phyloP scores from a whole-genome alignment of 2,113 vertebrate genomes.

The Clarias batrachus region DNA sequence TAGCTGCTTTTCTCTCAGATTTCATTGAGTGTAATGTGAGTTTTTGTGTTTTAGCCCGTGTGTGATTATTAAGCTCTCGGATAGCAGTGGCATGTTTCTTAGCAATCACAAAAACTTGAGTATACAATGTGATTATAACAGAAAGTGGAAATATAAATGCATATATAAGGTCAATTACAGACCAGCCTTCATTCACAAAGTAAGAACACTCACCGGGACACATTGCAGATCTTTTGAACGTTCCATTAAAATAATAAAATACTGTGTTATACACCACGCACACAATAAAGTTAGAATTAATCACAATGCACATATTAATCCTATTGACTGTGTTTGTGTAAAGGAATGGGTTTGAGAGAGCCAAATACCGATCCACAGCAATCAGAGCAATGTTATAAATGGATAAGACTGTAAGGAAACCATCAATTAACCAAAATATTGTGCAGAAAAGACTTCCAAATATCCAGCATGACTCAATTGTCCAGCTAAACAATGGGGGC shows the following conservation, averaged over 20 bases:
- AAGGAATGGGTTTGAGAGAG: neutral
- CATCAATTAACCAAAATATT: neutral
- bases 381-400: slow-evolving; percentile 37
- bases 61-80: neutral
- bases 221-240: neutral
- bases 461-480: slow-evolving; percentile 43
- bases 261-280: slow-evolving; percentile 6
- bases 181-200: slow-evolving; percentile 18
- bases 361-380: slow-evolving; percentile 47
- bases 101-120: slow-evolving; percentile 41
- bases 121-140: slow-evolving; percentile 38
- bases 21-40: too few relatives aligned
- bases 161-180: slow-evolving; percentile 43
- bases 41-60: too few relatives aligned
- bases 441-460: slow-evolving; percentile 35
- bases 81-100: slow-evolving; percentile 57
- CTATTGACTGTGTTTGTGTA: neutral
- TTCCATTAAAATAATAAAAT: neutral
- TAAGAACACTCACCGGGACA: slow-evolving; percentile 18
- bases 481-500: slow-evolving; percentile 61
- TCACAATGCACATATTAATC: neutral
- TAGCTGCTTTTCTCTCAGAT: too few relatives aligned
- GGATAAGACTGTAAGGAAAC: slow-evolving; percentile 13
- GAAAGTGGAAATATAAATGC: slow-evolving; percentile 41
- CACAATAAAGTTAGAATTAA: neutral